phyloP scores from a whole-genome alignment of 2,113 vertebrate genomes.

The Crotalus viridis region DNA sequence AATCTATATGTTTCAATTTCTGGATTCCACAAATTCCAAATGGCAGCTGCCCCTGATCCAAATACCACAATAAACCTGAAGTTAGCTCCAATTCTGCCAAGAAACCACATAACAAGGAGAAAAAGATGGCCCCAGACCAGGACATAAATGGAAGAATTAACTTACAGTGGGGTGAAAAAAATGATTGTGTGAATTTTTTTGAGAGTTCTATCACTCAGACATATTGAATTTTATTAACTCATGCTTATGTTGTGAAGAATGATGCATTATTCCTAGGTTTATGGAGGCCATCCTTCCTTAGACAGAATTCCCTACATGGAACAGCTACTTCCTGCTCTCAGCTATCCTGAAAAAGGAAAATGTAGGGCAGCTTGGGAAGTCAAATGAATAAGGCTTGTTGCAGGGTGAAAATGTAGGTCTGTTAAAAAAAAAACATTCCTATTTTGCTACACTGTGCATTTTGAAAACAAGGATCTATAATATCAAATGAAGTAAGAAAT shows the following conservation, averaged over 20 bases:
- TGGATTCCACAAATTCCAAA: not conserved
- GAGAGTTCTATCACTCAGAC: not conserved
- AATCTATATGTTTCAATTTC: not conserved
- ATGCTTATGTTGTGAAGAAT: not conserved
- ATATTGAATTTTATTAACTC: not conserved
- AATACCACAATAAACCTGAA: not conserved
- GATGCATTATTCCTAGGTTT: slow-evolving; percentile 20
- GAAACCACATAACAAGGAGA: not conserved
- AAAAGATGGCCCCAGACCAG: not conserved
- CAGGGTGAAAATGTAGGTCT: not conserved
- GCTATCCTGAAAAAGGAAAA: slow-evolving; percentile 36
- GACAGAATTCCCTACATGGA: slow-evolving; percentile 1
- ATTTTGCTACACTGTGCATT: slow-evolving; percentile 54
- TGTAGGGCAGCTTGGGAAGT: slow-evolving; percentile 40
- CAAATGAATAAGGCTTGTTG: slow-evolving; percentile 13
- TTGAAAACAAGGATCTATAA: slow-evolving; percentile 60
- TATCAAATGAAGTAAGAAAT: slow-evolving; percentile 48
- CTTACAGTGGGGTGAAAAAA: not conserved
- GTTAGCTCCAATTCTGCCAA: not conserved
- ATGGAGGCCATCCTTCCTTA: slow-evolving; percentile 14
- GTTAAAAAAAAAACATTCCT: slow-evolving; percentile 54
- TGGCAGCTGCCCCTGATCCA: not conserved
- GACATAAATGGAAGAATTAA: not conserved
- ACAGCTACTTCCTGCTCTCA: slow-evolving; percentile 8
- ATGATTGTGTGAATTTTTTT: not conserved